Conservation (phyloP, 2,113 vertebrate species). For the Motacilla alba region DNA sequence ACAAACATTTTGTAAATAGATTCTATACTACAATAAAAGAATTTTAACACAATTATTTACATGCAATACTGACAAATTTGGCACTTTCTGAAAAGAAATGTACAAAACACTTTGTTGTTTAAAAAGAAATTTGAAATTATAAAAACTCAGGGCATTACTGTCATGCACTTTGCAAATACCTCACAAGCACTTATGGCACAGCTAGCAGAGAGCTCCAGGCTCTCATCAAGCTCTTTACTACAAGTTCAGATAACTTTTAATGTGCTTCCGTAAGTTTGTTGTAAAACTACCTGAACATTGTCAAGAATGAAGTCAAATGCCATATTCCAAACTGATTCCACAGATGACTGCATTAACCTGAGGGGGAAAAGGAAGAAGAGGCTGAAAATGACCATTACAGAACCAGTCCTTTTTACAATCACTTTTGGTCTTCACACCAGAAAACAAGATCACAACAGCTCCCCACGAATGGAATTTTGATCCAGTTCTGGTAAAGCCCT, state of each 20-base stretch:
- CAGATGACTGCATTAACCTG: conserved; percentile 96
- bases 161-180: conserved; percentile 85
- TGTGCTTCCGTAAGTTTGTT: conserved; percentile 96
- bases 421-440: not conserved
- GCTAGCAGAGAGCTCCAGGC: conserved; percentile 73
- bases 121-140: conserved; percentile 81
- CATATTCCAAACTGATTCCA: conserved; percentile 98
- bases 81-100: conserved; percentile 90
- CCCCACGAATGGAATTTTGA: accelerated
- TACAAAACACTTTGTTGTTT: conserved; percentile 83
- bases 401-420: not conserved
- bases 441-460: not conserved
- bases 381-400: not conserved
- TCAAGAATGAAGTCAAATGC: conserved; percentile 99
- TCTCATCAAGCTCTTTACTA: conserved; percentile 57
- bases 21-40: conserved; percentile 85
- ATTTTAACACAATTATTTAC: conserved; percentile 94
- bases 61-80: conserved; percentile 94
- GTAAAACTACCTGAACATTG: conserved; percentile 97
- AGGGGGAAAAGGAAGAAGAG: not conserved
- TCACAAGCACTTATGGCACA: conserved; percentile 84
- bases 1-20: conserved; percentile 89
- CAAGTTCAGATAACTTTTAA: conserved; percentile 85
- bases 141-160: conserved; percentile 80
- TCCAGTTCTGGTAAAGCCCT: not conserved